A percentile compares a stretch with the other conserved stretches of the same genome.
Conservation (phyloP, 2,888 invertebrate species). For the Parascotia fuliginaria region DNA sequence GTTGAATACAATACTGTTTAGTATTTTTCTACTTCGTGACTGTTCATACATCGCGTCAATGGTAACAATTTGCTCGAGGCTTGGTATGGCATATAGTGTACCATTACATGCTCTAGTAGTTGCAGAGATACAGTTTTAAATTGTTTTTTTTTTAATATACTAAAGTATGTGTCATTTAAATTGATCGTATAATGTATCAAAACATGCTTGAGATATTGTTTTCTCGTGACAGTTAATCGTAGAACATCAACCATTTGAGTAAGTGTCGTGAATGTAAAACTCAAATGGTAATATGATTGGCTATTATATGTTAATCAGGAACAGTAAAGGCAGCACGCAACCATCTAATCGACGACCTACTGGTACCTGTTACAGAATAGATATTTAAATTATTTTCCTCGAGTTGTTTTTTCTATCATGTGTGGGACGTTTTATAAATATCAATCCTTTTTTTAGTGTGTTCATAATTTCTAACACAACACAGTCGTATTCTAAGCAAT, state of each 20-base stretch:
- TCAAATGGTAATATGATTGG: constrained; percentile 64
- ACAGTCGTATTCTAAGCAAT: constrained; percentile 22
- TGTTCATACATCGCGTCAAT: constrained; percentile 48
- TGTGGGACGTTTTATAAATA: constrained; percentile 36
- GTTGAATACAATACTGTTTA: constrained; percentile 49
- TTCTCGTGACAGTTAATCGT: constrained; percentile 48
- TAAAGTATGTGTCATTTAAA: constrained; percentile 19
- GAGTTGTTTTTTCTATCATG: constrained; percentile 22
- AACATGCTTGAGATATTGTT: constrained; percentile 28
- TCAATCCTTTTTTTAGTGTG: no score
- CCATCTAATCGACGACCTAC: constrained; percentile 45
- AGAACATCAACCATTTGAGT: constrained; percentile 56
- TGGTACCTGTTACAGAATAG: constrained; percentile 25
- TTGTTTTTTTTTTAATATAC: constrained; percentile 43
- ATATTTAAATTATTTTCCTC: constrained; percentile 31
- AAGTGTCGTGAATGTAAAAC: constrained; percentile 59
- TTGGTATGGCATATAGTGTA: constrained; percentile 56
- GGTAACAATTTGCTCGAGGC: constrained; percentile 64
- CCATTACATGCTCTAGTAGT: constrained; percentile 69
- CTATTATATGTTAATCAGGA: constrained; percentile 70
- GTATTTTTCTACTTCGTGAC: constrained; percentile 52
- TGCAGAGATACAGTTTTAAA: constrained; percentile 57
- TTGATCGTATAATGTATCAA: neutral
- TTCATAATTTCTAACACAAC: no score
- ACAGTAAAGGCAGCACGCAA: constrained; percentile 60